Evolutionary conservation across 1,140 invertebrate species (phyloP), one percentile per base, ranked within the genome.

Genomic region (Drosophila saltans): DNA sequence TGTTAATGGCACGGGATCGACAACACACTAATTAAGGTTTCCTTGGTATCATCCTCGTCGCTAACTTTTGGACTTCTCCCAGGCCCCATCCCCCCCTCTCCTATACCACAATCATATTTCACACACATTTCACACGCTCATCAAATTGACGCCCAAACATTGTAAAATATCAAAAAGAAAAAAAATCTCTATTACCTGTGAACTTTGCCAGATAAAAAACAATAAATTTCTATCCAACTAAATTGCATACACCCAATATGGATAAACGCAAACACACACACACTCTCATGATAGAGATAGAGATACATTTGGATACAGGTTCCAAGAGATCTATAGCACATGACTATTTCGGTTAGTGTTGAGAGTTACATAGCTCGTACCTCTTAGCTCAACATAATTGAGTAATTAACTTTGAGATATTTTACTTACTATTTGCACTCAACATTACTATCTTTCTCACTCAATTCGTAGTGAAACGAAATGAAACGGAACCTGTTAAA

Each of bases 191-290:
- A 72, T 66, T 63, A 72, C 66, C 74, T 81, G 80, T 81, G 81
- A 86, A 73, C 66, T 80, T 62, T 68, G 69, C 57, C 66, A 76
- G 76, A 82, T 86, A 82, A 86, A 88, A 86, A 88, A 86, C 83
- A 86, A 86, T 86, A 86, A 88, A 88, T 86, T 73, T 80, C 43
- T 79, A 69, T 59, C 57, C 30, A 58, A 65, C 81, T 75, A 80
- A 85, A 85, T 80, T 84, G 81, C 77, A 84, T 67, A 70, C 40
- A 58, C 48, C 33, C 57, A 69, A 48, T 24, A 43, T 40, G 10
- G 10, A 40, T 2, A 39, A 1, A 60, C 9, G 24, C 56, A 66
- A 69, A 75, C 72, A 61, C 72, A 57, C 45, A 48, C 16, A 62
- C 21, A 40, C 56, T 4, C 11, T 21, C 39, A 11, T 9, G 21